Base-by-base conservation (phyloP, 2,888 invertebrate species). In the Liopterus haemorrhoidalis region DNA sequence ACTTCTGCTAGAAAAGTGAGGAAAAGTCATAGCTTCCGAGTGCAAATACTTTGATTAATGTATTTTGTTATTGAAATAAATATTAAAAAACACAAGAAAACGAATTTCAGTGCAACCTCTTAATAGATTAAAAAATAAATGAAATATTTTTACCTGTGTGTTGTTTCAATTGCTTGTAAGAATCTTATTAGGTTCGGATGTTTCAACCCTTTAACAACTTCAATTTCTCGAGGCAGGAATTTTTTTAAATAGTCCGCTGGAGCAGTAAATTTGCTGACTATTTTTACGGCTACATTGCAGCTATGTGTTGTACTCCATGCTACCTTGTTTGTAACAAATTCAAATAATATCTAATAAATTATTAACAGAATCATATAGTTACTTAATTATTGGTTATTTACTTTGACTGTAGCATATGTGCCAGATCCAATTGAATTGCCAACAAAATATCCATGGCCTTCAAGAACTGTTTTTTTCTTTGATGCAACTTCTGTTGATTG, bases 121-220 rank as follows among this genome's bases (percentile, higher is more conserved):
- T 4, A 21, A 22, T 12, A 33, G 15, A 33, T 48, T 18, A n/a
- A 24, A 25, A 16, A 28, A 20, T 11, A 16, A n/a, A 15, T 30
- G 37, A 41, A 30, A 22, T 21, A 19, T 46, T 19, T 53, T 46
- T 60, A 85, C 85, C 85, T 79, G 62, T 86, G 85, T 37, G 85
- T 86, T 1, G 87, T 87, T 72, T 88, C 88, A 49, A 88, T 87
- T 24, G 86, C 85, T 68, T 88, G 86, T 54, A 85, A 74, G 63
- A 86, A 88, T 51, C 83, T 72, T 60, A 88, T 86, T 37, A 88
- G 69, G 67, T 87, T 85, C 41, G 81, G 79, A 72, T 88, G 88
- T 59, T 80, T 80, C 46, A 88, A 66, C 14, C 85, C 83, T 67
- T 85, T 87, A 0, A 88, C 86, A 12, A 87, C 85, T 66, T 86